Percentiles rank a stretch among this genome's conserved stretches.
These are phyloP conservation scores for Myrmophylax atrothorax DNA, from an alignment of 2,113 vertebrate species.

Conservation along the genomic window DNA sequence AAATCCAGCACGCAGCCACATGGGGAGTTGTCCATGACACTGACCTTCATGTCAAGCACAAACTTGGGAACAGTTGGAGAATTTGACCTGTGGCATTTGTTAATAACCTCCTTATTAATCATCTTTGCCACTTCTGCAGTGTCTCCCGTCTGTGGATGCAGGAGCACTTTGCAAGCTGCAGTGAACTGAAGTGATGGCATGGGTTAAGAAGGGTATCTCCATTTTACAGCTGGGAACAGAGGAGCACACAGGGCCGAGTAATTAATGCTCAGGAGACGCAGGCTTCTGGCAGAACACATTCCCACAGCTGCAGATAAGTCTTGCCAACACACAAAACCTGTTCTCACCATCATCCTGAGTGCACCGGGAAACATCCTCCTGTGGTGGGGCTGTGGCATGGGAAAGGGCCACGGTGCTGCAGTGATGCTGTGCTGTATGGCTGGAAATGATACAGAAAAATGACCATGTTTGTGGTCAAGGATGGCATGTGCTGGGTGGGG, in stretches of 20 bases:
- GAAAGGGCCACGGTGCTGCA: neutral
- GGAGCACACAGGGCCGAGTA: neutral
- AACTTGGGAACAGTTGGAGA: neutral
- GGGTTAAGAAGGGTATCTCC: neutral
- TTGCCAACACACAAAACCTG: neutral
- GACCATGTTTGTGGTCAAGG: neutral
- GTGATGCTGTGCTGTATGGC: neutral
- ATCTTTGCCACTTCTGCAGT: neutral
- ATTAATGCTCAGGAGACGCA: neutral
- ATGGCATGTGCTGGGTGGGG: neutral
- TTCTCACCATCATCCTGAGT: neutral
- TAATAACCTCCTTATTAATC: conserved; percentile 44
- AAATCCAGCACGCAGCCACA: neutral
- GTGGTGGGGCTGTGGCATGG: fast-evolving
- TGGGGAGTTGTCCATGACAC: neutral
- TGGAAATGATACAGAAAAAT: neutral
- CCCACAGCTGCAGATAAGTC: neutral
- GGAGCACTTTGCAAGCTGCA: fast-evolving
- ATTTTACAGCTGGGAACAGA: neutral
- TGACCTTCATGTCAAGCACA: neutral
- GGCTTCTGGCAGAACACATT: neutral
- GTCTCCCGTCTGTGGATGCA: neutral
- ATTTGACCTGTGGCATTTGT: neutral
- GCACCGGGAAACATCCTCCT: neutral
- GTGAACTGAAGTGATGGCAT: neutral